These are phyloP conservation scores for Limonius californicus DNA, from an alignment of 1,140 invertebrate species.

Conservation along the genomic window DNA sequence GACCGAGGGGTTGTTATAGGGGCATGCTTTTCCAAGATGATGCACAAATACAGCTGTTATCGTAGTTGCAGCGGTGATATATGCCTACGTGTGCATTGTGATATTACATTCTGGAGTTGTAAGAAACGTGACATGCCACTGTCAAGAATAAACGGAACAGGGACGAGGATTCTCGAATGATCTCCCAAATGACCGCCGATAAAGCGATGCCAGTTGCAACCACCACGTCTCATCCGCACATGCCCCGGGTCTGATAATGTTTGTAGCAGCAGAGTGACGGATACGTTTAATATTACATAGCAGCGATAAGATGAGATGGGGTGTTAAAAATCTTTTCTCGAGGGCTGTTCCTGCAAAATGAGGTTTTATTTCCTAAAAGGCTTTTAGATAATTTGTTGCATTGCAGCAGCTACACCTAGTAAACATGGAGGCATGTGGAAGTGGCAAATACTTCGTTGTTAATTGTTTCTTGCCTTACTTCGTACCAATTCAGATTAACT, in stretches of 20 bases:
- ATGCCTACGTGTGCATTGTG: too few species aligned
- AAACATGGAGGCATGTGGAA: too few species aligned
- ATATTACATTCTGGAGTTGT: too few species aligned
- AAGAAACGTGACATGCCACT: slow-evolving; percentile 8
- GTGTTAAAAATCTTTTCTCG: background rate
- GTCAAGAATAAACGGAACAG: background rate
- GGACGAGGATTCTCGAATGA: background rate
- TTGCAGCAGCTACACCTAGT: too few species aligned
- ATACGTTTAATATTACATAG: slow-evolving; percentile 7
- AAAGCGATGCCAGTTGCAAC: background rate
- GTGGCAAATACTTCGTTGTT: too few species aligned
- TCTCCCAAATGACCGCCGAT: background rate
- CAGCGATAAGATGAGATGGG: slow-evolving; percentile 5
- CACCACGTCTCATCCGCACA: background rate
- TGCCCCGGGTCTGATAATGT: background rate
- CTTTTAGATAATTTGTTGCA: too few species aligned
- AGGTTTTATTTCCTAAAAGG: too few species aligned
- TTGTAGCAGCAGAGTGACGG: background rate
- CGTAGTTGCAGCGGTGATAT: background rate
- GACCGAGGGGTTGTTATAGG: background rate
- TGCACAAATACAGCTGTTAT: slow-evolving; percentile 2
- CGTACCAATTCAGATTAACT: too few species aligned
- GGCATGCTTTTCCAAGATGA: background rate
- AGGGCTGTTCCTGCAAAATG: too few species aligned
- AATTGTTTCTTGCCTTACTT: too few species aligned